Conservation (phyloP, 2,888 invertebrate genomes). For the Cheilosia impressa region DNA sequence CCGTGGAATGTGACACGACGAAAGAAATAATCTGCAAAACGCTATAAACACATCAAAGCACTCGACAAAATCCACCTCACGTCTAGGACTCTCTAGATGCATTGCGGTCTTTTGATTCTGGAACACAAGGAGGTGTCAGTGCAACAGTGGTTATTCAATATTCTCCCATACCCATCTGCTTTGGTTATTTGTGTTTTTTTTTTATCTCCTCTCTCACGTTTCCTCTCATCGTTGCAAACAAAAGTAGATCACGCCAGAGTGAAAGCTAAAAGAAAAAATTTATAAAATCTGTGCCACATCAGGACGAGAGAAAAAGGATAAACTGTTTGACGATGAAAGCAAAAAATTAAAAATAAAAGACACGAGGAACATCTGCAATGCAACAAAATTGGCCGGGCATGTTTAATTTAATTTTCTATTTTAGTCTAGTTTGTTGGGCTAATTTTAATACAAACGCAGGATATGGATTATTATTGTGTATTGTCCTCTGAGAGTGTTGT, state of each 20-base stretch:
- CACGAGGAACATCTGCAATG: slow-evolving; percentile 65
- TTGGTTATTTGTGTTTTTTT: neutral
- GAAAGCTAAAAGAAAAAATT: neutral
- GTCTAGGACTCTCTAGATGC: slow-evolving; percentile 47
- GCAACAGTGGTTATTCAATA: slow-evolving; percentile 63
- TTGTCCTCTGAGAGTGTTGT: neutral
- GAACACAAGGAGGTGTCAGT: slow-evolving; percentile 56
- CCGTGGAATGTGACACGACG: slow-evolving; percentile 16
- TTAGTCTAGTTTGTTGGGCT: slow-evolving; percentile 43
- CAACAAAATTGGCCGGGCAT: slow-evolving; percentile 51
- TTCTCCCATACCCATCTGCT: slow-evolving; percentile 25
- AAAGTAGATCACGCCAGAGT: slow-evolving; percentile 50
- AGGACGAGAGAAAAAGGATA: slow-evolving; percentile 41
- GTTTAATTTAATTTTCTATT: slow-evolving; percentile 31
- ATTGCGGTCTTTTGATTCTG: slow-evolving; percentile 66
- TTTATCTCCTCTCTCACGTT: neutral
- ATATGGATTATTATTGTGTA: neutral
- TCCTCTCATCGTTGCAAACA: slow-evolving; percentile 38
- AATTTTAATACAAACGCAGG: slow-evolving; percentile 24
- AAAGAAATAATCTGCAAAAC: slow-evolving; percentile 56
- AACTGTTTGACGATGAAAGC: slow-evolving; percentile 18
- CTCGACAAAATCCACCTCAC: slow-evolving; percentile 5
- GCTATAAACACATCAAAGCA: slow-evolving; percentile 55
- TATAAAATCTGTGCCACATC: slow-evolving; percentile 43
- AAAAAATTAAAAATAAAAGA: slow-evolving; percentile 9